Percentiles rank a stretch among this genome's conserved stretches.
Evolutionary conservation across 2,797 vertebrate genomes (phyloP).

Genomic region (Centropyge bicolor): DNA sequence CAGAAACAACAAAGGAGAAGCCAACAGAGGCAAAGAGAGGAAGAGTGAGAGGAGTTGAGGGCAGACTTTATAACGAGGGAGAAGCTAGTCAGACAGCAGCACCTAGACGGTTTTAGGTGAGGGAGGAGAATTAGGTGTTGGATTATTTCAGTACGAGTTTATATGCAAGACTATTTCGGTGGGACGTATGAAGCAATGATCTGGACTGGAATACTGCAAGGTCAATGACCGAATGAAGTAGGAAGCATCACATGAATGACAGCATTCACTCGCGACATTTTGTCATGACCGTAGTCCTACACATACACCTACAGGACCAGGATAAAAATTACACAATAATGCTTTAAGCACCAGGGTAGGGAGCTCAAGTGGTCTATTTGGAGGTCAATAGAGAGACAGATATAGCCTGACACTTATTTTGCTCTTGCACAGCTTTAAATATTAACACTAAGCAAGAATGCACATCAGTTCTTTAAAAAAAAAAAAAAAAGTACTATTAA

Average conservation of each 20-base stretch:
- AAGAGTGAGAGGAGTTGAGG: conserved; percentile 52
- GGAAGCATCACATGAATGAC: conserved; percentile 11
- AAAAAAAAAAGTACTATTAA: background rate
- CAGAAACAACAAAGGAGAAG: conserved; percentile 54
- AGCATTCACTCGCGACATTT: background rate
- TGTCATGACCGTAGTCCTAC: background rate
- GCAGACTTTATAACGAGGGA: conserved; percentile 18
- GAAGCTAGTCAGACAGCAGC: conserved; percentile 22
- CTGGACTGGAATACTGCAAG: conserved; percentile 23
- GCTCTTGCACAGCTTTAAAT: conserved; percentile 5
- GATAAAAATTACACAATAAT: background rate
- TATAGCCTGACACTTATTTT: background rate
- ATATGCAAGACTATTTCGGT: background rate
- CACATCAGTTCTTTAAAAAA: background rate
- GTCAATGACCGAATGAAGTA: conserved; percentile 18
- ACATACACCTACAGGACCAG: background rate
- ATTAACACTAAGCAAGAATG: background rate
- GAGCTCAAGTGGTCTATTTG: background rate
- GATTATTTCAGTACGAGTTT: conserved; percentile 9
- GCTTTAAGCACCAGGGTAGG: background rate
- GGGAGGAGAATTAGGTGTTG: background rate
- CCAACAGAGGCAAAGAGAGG: conserved; percentile 45
- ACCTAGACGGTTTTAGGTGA: conserved; percentile 19
- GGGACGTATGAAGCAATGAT: background rate
- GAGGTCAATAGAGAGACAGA: conserved; percentile 18